Conservation (phyloP, 35 echinoderm and acorn worm genomes). For the Ophiothrix spiculata region DNA sequence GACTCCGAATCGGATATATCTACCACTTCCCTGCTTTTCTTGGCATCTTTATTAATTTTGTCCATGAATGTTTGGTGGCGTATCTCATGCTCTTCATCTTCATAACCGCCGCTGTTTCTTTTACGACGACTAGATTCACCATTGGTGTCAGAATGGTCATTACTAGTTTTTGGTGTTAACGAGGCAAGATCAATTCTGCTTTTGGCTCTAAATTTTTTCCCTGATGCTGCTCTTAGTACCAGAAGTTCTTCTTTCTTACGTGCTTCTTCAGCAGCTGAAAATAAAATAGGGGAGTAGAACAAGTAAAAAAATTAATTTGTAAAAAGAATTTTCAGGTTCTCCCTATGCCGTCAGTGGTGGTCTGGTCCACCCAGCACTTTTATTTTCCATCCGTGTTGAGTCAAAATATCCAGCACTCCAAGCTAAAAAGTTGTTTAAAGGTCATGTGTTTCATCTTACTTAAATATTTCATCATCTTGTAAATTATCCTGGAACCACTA, state of each 20-base stretch:
- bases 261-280: slow-evolving; percentile 26
- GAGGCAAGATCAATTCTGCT: neutral
- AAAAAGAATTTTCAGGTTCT: too few species aligned
- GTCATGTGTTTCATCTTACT: too few species aligned
- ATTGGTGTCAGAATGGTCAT: neutral
- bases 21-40: slow-evolving; percentile 15
- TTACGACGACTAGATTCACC: too few species aligned
- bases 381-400: too few species aligned
- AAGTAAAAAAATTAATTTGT: too few species aligned
- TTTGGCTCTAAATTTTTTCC: slow-evolving; percentile 3
- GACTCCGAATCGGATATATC: neutral
- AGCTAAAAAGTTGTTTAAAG: too few species aligned
- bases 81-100: slow-evolving; percentile 49
- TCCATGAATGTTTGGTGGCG: slow-evolving; percentile 65
- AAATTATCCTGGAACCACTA: too few species aligned
- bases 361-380: too few species aligned
- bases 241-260: slow-evolving; percentile 19
- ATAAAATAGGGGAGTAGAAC: neutral
- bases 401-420: too few species aligned
- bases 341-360: too few species aligned
- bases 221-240: neutral
- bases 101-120: slow-evolving; percentile 26
- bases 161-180: neutral
- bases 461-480: too few species aligned
- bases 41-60: slow-evolving; percentile 43